Evolutionary conservation across 2,797 vertebrate species (phyloP), one percentile per base, ranked within the genome.

Genomic region (Silurus lanzhouensis): DNA sequence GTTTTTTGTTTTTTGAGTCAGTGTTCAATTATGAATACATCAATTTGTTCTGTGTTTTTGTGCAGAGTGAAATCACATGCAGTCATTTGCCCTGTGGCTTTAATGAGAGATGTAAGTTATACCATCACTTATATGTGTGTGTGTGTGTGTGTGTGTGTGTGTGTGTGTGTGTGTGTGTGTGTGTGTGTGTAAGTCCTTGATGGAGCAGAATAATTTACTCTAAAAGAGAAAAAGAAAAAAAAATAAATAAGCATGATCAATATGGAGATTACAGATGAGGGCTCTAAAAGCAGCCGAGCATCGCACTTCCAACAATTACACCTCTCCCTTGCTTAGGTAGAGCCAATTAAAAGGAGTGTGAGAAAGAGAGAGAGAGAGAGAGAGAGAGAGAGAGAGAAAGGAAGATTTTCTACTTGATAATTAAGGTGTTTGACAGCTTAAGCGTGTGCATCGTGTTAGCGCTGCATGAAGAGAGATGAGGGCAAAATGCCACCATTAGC

Each of bases 191-290:
- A 6, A 80, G 81, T 87, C 85, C 86, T 88, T 92, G 93, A 93
- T 92, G 88, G 89, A 91, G 89, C 85, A 89, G 91, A 93, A 93
- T 93, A 93, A 94, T 95, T 94, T 94, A 92, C 93, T 92, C 61
- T 25, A 92, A 92, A 91, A 93, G 93, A 92, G 94, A 93, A 94
- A 84, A 3, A 3, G 9, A 19, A 31, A 31, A 44, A 19, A 31
- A 46, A 79, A 46, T 19, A 46, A 79, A 46, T 19, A 93, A 92
- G 84, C 90, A 94, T 92, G 93, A 95, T 95, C 94, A 94, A 94
- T 95, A 91, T 88, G 31, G 86, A 94, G 94, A 95, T 94, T 93
- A 94, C 90, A 94, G 94, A 95, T 94, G 94, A 94, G 90, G 90
- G 90, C 90, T 91, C 91, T 92, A 93, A 86, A 94, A 94, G 90